Conservation (phyloP, 2,797 vertebrate species). For the Lagodon rhomboides region DNA sequence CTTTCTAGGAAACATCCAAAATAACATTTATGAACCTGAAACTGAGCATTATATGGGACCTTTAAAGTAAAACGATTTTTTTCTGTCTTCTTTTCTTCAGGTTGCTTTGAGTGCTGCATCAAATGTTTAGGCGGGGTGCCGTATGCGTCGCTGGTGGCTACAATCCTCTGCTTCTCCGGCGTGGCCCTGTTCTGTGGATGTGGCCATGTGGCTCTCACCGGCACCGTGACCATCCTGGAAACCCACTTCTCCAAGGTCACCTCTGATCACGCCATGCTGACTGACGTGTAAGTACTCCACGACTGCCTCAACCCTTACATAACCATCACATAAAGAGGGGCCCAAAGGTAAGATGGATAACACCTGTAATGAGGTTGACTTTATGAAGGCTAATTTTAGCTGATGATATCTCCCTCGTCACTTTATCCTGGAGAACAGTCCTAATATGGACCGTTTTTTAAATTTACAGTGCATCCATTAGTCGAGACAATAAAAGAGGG, state of each 20-base stretch:
- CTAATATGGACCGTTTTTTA: conserved; percentile 73
- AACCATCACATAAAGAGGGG: conserved; percentile 28
- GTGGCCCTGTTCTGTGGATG: conserved; percentile 98
- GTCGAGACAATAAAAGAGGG: conserved; percentile 62
- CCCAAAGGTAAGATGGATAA: conserved; percentile 27
- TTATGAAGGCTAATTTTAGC: conserved; percentile 66
- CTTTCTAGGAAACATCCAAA: too few relatives aligned
- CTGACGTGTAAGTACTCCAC: conserved; percentile 87
- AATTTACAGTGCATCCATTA: conserved; percentile 59
- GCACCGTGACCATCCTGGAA: conserved; percentile 93
- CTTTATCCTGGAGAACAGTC: conserved; percentile 59
- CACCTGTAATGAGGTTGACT: conserved; percentile 55
- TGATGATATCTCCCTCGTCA: conserved; percentile 18
- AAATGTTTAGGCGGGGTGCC: conserved; percentile 99
- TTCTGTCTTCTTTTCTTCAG: conserved; percentile 69
- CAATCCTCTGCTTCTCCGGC: conserved; percentile 98
- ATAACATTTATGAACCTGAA: too few relatives aligned
- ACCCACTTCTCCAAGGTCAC: conserved; percentile 92
- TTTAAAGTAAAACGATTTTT: conserved; percentile 9
- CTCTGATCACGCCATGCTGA: conserved; percentile 92
- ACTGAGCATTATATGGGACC: background rate
- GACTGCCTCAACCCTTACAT: background rate
- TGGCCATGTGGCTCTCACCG: conserved; percentile 95
- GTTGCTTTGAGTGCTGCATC: conserved; percentile 99
- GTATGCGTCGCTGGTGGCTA: conserved; percentile 97